Base-by-base conservation (phyloP, 2,113 vertebrate species). In the Oenanthe oenanthe region DNA sequence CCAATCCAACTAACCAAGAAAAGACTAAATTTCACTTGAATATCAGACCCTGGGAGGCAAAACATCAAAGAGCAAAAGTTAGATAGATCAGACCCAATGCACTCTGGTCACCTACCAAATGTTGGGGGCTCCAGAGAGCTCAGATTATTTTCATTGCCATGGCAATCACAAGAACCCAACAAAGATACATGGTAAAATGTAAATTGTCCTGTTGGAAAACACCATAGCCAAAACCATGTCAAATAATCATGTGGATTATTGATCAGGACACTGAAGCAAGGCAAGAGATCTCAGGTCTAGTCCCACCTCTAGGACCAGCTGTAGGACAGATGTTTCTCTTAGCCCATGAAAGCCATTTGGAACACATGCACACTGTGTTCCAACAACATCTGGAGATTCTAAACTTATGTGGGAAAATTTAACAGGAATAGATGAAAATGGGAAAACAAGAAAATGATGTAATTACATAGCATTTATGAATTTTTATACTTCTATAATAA, bases 1-100 rank as follows among this genome's bases (percentile, higher is more conserved):
- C 24, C 40, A 51, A 61, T 77, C 73, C 65, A 75, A 89, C 71
- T 76, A 93, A 92, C 51, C 48, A 84, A 95, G 36, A 80, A 94
- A 94, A 57, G 28, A 67, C 43, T 67, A 61, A 89, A 91, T 68
- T 25, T 85, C 38, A 34, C 32, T 43, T 4, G 2, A 43, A 5
- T 80, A 22, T 81, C 76, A 89, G 62, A 82, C 57, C 43, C 91
- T 93, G 62, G 66, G 91, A 83, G 77, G 83, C 29, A 85, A 95
- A 91, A 77, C 34, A 72, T 68, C 57, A 57, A 67, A 84, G 31
- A 85, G 38, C 28, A 65, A 14, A 87, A 94, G 28, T 48, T 95
- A 31, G 24, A 29, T 3, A 67, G 71, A 91, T 68, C 77, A 91
- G 92, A 85, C 67, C 5, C 38, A 80, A 40, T 2, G 12, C 36